Evolutionary conservation across 2,113 vertebrate species (phyloP).

Genomic region (Dermatemys mawii): DNA sequence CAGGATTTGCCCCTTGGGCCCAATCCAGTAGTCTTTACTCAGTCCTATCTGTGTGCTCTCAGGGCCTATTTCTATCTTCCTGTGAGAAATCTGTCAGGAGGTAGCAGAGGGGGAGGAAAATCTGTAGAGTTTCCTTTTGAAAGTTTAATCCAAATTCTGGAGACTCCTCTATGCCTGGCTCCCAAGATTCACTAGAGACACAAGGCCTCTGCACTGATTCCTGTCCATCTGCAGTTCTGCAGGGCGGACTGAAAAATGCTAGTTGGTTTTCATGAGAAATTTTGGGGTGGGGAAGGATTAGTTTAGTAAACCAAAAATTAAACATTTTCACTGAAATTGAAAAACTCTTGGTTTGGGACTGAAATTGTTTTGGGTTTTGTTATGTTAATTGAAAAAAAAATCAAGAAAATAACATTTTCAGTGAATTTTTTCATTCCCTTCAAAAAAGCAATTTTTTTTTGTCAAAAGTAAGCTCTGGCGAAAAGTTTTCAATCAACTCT

Average conservation of each 20-base stretch:
- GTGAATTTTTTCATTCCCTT: not conserved
- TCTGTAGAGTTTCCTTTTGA: not conserved
- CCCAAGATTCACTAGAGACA: not conserved
- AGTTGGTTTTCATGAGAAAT: not conserved
- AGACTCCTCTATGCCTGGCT: not conserved
- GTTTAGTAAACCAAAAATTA: not conserved
- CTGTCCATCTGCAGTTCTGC: not conserved
- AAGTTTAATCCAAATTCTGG: not conserved
- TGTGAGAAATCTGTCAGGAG: not conserved
- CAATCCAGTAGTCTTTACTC: conserved; percentile 17
- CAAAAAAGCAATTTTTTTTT: not conserved
- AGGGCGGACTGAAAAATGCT: not conserved
- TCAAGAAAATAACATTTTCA: not conserved
- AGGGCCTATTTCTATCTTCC: not conserved
- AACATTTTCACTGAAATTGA: not conserved
- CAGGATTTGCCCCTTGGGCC: not conserved
- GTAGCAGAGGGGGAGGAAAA: not conserved
- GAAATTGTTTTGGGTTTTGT: not conserved
- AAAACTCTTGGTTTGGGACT: accelerated
- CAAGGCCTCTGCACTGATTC: not conserved
- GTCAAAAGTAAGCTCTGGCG: not conserved
- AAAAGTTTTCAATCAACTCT: not conserved
- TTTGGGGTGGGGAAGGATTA: not conserved
- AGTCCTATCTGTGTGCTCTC: not conserved
- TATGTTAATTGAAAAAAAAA: not conserved